phyloP scores from a whole-genome alignment of 2,797 vertebrate genomes.

The Tragopan temminckii region DNA sequence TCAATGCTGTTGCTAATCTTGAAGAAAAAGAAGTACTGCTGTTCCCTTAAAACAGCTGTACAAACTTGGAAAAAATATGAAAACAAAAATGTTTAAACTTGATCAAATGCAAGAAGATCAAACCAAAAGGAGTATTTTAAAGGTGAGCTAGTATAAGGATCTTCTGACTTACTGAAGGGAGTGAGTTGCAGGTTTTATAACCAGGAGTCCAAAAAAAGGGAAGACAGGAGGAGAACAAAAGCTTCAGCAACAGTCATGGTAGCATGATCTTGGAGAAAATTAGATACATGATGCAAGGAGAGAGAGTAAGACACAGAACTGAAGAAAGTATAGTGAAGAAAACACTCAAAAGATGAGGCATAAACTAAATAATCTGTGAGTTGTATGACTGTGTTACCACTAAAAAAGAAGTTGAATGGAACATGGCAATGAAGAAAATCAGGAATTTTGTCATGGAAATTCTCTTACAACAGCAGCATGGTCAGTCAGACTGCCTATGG shows the following conservation, averaged over 20 bases:
- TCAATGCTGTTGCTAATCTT: neutral
- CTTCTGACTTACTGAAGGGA: neutral
- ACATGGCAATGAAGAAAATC: neutral
- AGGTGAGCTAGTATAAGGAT: neutral
- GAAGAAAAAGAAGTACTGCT: neutral
- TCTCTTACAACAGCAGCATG: neutral
- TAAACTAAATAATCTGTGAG: neutral
- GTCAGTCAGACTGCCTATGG: neutral
- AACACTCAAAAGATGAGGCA: neutral
- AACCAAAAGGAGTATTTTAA: neutral
- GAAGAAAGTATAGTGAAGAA: neutral
- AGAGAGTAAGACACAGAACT: neutral
- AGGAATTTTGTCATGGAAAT: neutral
- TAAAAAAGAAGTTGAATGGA: neutral
- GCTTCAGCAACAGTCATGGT: neutral
- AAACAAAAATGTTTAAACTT: neutral
- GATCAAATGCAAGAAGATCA: neutral
- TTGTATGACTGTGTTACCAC: neutral
- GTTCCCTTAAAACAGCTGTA: neutral
- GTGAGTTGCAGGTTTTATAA: neutral
- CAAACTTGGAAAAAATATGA: neutral
- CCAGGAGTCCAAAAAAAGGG: neutral
- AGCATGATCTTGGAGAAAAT: neutral
- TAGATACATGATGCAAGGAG: rapidly evolving
- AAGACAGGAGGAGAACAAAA: neutral